These are phyloP conservation scores for Oceanodroma leucorhoa DNA, from an alignment of 2,797 vertebrate genomes.

Conservation along the genomic window DNA sequence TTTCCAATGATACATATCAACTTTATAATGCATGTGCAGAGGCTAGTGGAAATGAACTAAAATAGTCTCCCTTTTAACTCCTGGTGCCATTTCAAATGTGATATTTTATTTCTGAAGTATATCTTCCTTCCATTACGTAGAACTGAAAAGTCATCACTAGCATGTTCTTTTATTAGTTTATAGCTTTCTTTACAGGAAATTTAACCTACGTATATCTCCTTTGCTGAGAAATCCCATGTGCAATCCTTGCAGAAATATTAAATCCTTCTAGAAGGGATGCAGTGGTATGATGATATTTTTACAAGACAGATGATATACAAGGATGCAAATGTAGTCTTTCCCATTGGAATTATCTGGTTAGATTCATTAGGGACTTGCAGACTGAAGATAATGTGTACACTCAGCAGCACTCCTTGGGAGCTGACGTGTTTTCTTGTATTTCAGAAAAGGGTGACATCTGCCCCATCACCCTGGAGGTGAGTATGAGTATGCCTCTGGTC, in stretches of 20 bases:
- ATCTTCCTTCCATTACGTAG: neutral
- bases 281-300: neutral
- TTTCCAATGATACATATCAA: neutral
- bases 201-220: neutral
- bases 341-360: neutral
- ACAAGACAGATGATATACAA: neutral
- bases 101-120: neutral
- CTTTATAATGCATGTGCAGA: neutral
- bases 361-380: neutral
- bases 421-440: neutral
- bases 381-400: neutral
- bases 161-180: neutral
- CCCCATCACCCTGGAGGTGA: neutral
- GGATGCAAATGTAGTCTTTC: neutral
- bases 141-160: neutral
- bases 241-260: neutral
- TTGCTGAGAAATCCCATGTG: neutral
- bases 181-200: neutral
- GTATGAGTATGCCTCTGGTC: neutral
- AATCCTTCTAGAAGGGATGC: neutral
- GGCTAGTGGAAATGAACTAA: neutral
- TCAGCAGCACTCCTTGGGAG: neutral
- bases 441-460: neutral
- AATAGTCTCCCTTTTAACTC: neutral
- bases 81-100: neutral